phyloP scores from a whole-genome alignment of 2,888 invertebrate species.

The Caenorhabditis wallacei region DNA sequence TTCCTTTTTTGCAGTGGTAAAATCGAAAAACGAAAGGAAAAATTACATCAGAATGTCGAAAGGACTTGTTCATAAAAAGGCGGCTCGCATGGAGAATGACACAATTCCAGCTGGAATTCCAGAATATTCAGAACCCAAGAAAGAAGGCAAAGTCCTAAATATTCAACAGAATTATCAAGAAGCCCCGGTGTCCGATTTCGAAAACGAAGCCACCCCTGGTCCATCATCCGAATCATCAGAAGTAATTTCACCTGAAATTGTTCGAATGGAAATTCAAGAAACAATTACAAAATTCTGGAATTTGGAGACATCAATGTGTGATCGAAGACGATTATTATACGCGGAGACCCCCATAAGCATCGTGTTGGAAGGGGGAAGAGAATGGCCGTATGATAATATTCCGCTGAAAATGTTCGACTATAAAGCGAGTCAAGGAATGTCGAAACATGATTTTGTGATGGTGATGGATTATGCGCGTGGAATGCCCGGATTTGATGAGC shows the following conservation, averaged over 20 bases:
- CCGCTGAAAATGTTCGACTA: constrained; percentile 55
- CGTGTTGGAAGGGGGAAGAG: constrained; percentile 34
- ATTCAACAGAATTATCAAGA: not conserved
- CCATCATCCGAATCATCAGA: constrained; percentile 33
- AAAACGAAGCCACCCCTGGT: constrained; percentile 45
- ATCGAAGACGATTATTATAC: constrained; percentile 49
- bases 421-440: constrained; percentile 46
- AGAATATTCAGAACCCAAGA: constrained; percentile 2
- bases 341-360: constrained; percentile 51
- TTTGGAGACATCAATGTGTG: constrained; percentile 46
- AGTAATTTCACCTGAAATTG: not conserved
- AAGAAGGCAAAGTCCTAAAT: too few relatives aligned
- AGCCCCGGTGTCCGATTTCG: constrained; percentile 1
- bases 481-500: constrained; percentile 56
- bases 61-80: constrained; percentile 41
- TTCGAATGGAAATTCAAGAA: constrained; percentile 27
- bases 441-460: constrained; percentile 58
- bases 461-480: constrained; percentile 53
- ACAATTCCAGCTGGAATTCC: not conserved
- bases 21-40: constrained; percentile 58
- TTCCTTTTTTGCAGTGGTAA: constrained; percentile 57
- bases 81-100: not conserved
- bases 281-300: constrained; percentile 42
- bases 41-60: constrained; percentile 55
- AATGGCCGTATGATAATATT: constrained; percentile 51